Base-by-base conservation (phyloP, 2,797 vertebrate species). In the Malurus splendens region DNA sequence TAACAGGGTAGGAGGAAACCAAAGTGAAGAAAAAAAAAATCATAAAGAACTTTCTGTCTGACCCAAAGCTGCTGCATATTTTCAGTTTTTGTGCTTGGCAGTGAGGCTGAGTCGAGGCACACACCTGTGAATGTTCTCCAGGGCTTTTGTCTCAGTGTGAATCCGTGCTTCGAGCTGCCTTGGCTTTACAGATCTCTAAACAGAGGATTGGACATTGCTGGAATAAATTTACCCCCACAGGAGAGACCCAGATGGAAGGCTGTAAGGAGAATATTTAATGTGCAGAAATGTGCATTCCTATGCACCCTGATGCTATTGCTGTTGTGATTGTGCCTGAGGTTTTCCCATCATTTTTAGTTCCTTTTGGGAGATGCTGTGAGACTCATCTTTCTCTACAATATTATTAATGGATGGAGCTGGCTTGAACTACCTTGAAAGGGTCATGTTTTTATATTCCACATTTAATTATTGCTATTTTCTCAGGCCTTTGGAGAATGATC, bases 391-490 rank as follows among this genome's bases (percentile, higher is more conserved):
- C 64, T 44, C 16, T n/a, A 18, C 27, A 78, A 41, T 4, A 6
- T 18, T 51, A 70, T 74, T 88, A 86, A 62, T 67, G 57, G 81
- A 88, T 70, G 50, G 66, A 64, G 12, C 17, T 66, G 42, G 9
- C 48, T 61, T 52, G 62, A 64, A 27, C 44, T 75, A 59, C 50
- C 56, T 41, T 89, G 45, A 33, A 89, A 73, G 33, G 12, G 17
- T 54, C 47, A 7, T 57, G 45, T 39, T 38, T 78, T 90, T 83
- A 19, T 70, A 42, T 54, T 90, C 81, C 66, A 56, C 9, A 25
- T 73, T 91, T 83, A 81, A 89, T 70, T 81, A 48, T 66, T 78
- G 62, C 10, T 73, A 18, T 75, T 90, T 81, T 78, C 56, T 83
- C 42, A 38, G 30, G 32, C 33, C 27, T 47, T 75, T 67, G 19